Evolutionary conservation across 2,797 vertebrate species (phyloP).

Genomic region (Craterocephalus amniculus): DNA sequence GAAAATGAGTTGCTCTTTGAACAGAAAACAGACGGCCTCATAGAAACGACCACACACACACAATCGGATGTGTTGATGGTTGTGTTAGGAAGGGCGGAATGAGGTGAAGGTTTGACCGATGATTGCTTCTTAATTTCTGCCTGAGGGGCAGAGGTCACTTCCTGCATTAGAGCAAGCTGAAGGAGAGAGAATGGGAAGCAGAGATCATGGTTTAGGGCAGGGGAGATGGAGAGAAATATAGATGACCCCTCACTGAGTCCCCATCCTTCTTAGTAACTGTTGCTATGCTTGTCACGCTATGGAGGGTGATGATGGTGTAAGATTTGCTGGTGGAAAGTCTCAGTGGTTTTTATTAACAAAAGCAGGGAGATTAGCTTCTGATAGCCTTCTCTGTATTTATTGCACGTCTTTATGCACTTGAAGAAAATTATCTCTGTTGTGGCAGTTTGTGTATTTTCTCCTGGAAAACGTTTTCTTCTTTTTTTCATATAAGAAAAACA

Average conservation of each 20-base stretch:
- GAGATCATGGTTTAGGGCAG: constrained; percentile 12
- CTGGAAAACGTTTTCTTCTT: no score
- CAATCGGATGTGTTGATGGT: constrained; percentile 6
- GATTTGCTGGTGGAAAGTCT: neutral
- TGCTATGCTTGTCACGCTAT: neutral
- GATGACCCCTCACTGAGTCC: neutral
- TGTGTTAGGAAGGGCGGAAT: neutral
- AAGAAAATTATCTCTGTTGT: neutral
- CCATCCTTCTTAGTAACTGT: neutral
- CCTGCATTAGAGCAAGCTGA: constrained; percentile 2
- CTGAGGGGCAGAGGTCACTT: constrained; percentile 26
- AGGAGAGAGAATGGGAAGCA: neutral
- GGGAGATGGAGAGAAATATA: neutral
- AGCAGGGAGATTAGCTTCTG: neutral
- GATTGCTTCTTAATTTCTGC: constrained; percentile 44
- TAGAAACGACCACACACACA: no score
- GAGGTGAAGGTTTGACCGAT: constrained; percentile 21
- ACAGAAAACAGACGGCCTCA: no score
- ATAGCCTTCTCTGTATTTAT: neutral
- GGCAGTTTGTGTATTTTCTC: neutral
- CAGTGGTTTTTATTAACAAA: neutral
- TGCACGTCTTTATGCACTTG: neutral
- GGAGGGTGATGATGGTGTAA: neutral
- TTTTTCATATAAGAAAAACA: no score
- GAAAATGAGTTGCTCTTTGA: no score